Conservation (phyloP, 2,113 vertebrate genomes). For the Laticauda laticaudata region DNA sequence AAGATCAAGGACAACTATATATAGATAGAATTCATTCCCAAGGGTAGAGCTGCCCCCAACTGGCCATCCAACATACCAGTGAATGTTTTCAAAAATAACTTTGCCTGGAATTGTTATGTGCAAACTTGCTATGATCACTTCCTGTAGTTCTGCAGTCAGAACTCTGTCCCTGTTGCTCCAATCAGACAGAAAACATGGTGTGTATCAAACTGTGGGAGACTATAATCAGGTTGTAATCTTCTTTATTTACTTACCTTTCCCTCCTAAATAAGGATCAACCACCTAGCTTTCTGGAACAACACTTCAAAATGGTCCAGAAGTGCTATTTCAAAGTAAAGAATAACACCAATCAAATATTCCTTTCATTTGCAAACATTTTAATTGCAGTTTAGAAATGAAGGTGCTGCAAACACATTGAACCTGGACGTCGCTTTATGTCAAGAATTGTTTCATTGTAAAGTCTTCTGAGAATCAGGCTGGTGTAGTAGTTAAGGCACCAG, state of each 20-base stretch:
- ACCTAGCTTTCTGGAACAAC: conserved; percentile 40
- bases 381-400: conserved; percentile 10
- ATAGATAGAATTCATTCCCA: not conserved
- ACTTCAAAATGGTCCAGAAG: not conserved
- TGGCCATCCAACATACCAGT: not conserved
- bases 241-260: conserved; percentile 48
- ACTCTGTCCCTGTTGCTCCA: conserved; percentile 31
- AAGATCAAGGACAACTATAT: not conserved
- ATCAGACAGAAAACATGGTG: conserved; percentile 45
- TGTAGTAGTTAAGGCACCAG: not conserved
- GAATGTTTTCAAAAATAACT: not conserved
- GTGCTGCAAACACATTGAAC: not conserved
- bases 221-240: conserved; percentile 48
- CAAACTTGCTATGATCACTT: not conserved
- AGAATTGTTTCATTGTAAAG: conserved; percentile 39
- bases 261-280: conserved; percentile 62
- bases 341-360: not conserved
- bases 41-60: not conserved
- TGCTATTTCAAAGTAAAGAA: not conserved
- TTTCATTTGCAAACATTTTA: conserved; percentile 20
- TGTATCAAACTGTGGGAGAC: conserved; percentile 62
- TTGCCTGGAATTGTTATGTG: not conserved
- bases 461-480: not conserved
- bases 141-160: not conserved
- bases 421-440: not conserved